Evolutionary conservation across 2,888 invertebrate species (phyloP), one percentile per base, ranked within the genome.

Genomic region (Polymixis lichenea): DNA sequence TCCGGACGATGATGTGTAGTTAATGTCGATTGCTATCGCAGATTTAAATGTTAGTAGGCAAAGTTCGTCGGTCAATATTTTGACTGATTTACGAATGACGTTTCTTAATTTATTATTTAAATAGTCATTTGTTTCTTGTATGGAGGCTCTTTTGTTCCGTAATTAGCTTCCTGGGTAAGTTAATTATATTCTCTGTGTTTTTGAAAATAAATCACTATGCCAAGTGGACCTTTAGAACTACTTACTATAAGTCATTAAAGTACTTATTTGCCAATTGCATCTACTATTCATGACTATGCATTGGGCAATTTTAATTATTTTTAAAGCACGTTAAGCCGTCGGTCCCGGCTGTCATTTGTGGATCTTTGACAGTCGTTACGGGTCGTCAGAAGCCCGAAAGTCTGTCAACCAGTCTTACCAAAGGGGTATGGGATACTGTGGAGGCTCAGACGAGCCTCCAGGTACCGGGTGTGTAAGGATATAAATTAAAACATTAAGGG

Each of bases 1-100:
- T 80, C 25, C 17, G 51, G 75, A 72, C 86, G 88, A 90, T 91
- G 91, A 92, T 90, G 86, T 90, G 90, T 92, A 91, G 89, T 91
- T 91, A 91, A 91, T 91, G 88, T 89, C 89, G 86, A 72, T 89
- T 90, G 87, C 88, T 88, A 91, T 90, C 88, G 80, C 53, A 69
- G 72, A 86, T 85, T 81, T 74, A 82, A 84, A 89, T 88, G 86
- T 83, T 85, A 87, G 74, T 76, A 75, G 84, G 79, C 68, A 80
- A 76, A 78, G 86, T 84, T 86, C 72, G 43, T 71, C 82, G 78
- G 84, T 78, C 78, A 87, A 84, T 84, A 86, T 80, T 87, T 83
- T 80, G 82, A 87, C 22, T 56, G 86, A 87, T 84, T 86, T 78
- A 83, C 70, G 72, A 15, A 38, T 75, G 77, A 71, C 64, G 22